Evolutionary conservation across 1,140 invertebrate genomes (phyloP), one percentile per base, ranked within the genome.

Genomic region (Conus betulinus): DNA sequence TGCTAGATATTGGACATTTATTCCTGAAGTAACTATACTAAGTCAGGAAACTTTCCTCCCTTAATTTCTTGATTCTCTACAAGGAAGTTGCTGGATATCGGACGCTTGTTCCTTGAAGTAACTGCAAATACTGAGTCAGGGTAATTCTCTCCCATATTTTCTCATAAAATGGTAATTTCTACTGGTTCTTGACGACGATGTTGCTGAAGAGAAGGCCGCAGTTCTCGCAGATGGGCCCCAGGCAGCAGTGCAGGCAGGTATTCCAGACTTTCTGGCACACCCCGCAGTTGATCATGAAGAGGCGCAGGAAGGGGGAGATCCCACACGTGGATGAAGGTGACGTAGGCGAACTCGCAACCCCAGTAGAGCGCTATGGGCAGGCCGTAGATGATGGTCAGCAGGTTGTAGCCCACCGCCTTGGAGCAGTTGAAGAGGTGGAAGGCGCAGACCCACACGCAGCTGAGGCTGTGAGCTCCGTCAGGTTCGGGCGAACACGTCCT

Each of bases 401-500:
- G 92, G 3, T 96, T 96, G 95, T 97, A 98, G 93, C 97, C 97
- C 92, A 96, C 96, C 92, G 96, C 96, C 84, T 96, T 96, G 3
- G 97, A 96, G 55, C 96, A 94, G 57, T 95, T 95, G 94, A 97
- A 97, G 91, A 97, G 97, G 76, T 96, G 95, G 89, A 96, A 96
- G 90, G 97, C 97, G 15, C 97, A 94, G 25, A 96, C 95, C 97
- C 97, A 98, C 67, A 97, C 97, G 92, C 97, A 97, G 93, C 97
- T 97, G 3, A 97, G 96, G 89, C 97, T 97, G 71, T 97, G 95
- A 11, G 97, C 96, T 5, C 96, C 96, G 88, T 97, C 96, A 15
- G 97, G 97, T 94, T 97, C 97, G 0, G 97, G 97, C n/a, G 71
- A 97, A 96, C 76, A 97, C 96, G 90, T 97, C 97, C 89, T 97